These are phyloP conservation scores for Malurus splendens DNA, from an alignment of 2,797 vertebrate species.

Conservation along the genomic window DNA sequence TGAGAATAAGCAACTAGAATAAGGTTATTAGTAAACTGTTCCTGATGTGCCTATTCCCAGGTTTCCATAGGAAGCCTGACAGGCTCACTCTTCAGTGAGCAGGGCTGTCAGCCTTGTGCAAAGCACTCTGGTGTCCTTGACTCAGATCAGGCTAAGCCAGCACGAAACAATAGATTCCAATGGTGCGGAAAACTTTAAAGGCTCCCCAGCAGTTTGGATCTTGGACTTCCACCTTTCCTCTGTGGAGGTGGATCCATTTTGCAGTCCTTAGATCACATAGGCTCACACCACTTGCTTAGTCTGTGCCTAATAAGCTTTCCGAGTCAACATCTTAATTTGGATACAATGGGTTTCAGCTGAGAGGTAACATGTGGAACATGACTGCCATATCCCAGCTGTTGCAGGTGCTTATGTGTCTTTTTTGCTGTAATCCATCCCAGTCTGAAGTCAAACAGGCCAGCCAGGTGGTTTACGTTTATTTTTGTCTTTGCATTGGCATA, in stretches of 20 bases:
- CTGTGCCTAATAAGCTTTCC: not conserved
- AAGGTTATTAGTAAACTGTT: not conserved
- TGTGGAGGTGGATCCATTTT: not conserved
- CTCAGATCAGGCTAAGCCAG: not conserved
- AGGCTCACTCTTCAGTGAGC: not conserved
- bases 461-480: not conserved
- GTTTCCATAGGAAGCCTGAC: not conserved
- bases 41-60: not conserved
- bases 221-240: not conserved
- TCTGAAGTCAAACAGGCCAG: not conserved
- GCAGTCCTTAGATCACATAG: not conserved
- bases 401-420: not conserved
- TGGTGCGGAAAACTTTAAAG: not conserved
- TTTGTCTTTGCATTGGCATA: not conserved
- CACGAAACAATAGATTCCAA: not conserved
- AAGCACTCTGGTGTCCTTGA: not conserved
- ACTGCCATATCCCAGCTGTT: not conserved
- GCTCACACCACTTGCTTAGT: not conserved
- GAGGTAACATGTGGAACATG: not conserved
- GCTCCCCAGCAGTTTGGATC: not conserved
- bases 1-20: not conserved
- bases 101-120: not conserved
- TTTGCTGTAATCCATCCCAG: not conserved
- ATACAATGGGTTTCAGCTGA: not conserved
- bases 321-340: not conserved